These are phyloP conservation scores for Python bivittatus DNA, from an alignment of 2,113 vertebrate species.

Conservation along the genomic window DNA sequence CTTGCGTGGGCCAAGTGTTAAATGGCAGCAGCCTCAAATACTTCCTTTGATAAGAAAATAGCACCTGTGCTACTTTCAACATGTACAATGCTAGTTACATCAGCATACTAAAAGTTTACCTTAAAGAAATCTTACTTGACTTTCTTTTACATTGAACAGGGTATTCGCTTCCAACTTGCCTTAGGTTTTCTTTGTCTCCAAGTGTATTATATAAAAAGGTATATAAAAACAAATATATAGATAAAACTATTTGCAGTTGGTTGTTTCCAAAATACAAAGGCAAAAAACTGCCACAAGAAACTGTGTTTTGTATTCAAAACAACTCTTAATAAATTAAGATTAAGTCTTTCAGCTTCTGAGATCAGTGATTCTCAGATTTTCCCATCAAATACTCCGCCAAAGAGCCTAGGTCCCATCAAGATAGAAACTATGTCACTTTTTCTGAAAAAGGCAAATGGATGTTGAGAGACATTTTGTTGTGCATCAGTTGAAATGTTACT, in stretches of 20 bases:
- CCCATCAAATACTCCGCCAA: background rate
- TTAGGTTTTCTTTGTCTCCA: background rate
- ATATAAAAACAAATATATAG: background rate
- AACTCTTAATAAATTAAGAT: background rate
- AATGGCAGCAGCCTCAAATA: background rate
- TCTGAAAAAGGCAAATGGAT: background rate
- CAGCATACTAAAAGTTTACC: too few species aligned
- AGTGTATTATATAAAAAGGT: too few species aligned
- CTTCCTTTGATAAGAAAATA: background rate
- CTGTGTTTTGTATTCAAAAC: background rate
- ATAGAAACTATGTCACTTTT: background rate
- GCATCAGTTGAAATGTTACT: background rate
- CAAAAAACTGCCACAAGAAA: background rate
- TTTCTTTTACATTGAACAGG: background rate
- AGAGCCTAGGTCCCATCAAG: background rate
- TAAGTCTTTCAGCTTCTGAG: background rate
- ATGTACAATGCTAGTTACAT: background rate
- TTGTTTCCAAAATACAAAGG: constrained; percentile 1
- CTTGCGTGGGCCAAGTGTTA: background rate
- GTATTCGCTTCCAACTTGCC: background rate
- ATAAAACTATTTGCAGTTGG: background rate
- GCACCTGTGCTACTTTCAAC: background rate
- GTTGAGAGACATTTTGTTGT: background rate
- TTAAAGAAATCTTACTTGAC: background rate
- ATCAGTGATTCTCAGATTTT: background rate